Evolutionary conservation across 2,113 vertebrate species (phyloP).

Genomic region (Mola mola): DNA sequence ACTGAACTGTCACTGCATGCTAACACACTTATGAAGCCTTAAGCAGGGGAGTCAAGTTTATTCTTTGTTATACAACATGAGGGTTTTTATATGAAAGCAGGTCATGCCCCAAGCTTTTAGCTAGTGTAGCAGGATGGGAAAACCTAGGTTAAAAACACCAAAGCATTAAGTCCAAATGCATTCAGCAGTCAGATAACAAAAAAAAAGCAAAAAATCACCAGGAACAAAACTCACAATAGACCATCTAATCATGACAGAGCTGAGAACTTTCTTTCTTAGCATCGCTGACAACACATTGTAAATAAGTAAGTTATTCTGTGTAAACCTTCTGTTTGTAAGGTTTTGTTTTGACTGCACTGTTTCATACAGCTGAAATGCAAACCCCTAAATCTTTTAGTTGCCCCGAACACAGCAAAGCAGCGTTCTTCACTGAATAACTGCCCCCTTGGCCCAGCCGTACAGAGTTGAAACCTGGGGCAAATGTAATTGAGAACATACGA

Average conservation of each 20-base stretch:
- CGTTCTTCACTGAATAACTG: too few species aligned
- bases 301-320: too few species aligned
- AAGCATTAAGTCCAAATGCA: conserved; percentile 35
- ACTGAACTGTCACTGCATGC: conserved; percentile 4
- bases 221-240: conserved; percentile 10
- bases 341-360: neutral
- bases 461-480: too few species aligned
- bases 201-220: conserved; percentile 11
- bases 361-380: neutral
- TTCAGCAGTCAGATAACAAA: conserved; percentile 10
- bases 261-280: too few species aligned
- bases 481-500: too few species aligned
- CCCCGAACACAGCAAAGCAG: too few species aligned
- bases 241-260: neutral
- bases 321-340: too few species aligned
- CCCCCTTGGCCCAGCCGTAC: too few species aligned
- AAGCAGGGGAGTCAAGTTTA: conserved; percentile 10
- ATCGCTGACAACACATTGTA: too few species aligned
- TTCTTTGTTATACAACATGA: conserved; percentile 22
- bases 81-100: conserved; percentile 27
- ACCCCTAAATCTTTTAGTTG: too few species aligned
- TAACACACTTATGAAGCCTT: conserved; percentile 11
- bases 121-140: conserved; percentile 17
- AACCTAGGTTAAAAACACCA: conserved; percentile 41
- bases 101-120: conserved; percentile 13